Base-by-base conservation (phyloP, 2,797 vertebrate species). In the Spinibarbus caldwelli region DNA sequence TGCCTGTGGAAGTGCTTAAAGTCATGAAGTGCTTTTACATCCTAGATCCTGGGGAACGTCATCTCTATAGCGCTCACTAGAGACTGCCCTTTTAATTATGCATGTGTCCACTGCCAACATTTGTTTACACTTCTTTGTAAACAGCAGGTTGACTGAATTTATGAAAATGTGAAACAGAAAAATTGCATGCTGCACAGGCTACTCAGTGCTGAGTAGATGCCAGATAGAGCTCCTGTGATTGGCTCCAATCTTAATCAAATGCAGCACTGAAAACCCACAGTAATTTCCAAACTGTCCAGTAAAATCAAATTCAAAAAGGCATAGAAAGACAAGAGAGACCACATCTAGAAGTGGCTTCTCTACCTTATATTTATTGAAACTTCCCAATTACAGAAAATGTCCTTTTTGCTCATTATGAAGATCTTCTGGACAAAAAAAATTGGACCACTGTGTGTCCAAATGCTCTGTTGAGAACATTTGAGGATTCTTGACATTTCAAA, bases 311-410 rank as follows among this genome's bases (percentile, higher is more conserved):
- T 85, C 83, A 79, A 73, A 80, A 85, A 85, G 67, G 47, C 77
- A 21, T 31, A 72, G 67, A 78, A 19, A 72, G 38, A 23, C 62
- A 49, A 38, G 36, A 84, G 73, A 78, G 75, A 78, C 47, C 76
- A 72, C 21, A 49, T 80, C 77, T 73, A 29, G n/a, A 71, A 14
- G 68, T 8, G 23, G 47, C 43, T 62, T 43, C 29, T n/a, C 54
- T 38, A 10, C 67, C 67, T 80, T 70, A 73, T 80, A 73, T 79
- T 71, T 80, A 72, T 47, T 72, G 54, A 85, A 80, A 80, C 67
- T 80, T 85, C 83, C 67, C 83, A 85, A 85, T 80, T 85, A 73
- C 52, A 79, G 66, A 85, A 84, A 85, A 79, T 49, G 77, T 49
- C 4, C 21, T 49, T 68, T 49, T 70, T n/a, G 41, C 77, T 85